phyloP scores from a whole-genome alignment of 2,888 invertebrate species.

The Thera obeliscata region DNA sequence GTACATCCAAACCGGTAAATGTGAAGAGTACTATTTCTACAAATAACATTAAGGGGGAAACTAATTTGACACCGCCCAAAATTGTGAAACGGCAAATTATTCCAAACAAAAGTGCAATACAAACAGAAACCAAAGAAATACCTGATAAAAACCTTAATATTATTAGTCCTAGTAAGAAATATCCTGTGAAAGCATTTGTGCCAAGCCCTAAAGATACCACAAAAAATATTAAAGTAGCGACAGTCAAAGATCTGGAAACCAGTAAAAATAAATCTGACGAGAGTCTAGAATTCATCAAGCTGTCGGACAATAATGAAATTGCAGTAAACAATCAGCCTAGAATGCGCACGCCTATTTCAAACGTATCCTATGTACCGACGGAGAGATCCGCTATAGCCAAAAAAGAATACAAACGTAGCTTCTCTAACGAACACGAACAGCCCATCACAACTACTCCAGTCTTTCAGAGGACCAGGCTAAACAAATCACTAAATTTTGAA shows the following conservation, averaged over 20 bases:
- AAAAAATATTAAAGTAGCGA: conserved; percentile 75
- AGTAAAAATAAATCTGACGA: conserved; percentile 75
- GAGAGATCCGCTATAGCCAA: conserved; percentile 64
- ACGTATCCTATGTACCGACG: conserved; percentile 72
- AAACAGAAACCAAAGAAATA: conserved; percentile 77
- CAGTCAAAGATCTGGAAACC: conserved; percentile 78
- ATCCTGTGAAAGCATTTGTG: conserved; percentile 73
- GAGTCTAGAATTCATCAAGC: conserved; percentile 76
- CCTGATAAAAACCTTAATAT: conserved; percentile 72
- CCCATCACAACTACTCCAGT: conserved; percentile 70
- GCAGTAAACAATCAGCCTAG: conserved; percentile 80
- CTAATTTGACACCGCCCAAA: conserved; percentile 57
- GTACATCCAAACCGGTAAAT: conserved; percentile 43
- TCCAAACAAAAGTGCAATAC: conserved; percentile 75
- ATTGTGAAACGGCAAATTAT: conserved; percentile 64
- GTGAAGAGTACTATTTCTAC: conserved; percentile 31
- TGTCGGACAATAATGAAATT: conserved; percentile 77
- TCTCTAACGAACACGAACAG: conserved; percentile 69
- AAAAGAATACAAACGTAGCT: conserved; percentile 69
- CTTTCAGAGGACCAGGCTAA: conserved; percentile 79
- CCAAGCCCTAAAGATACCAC: conserved; percentile 70
- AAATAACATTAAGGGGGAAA: conserved; percentile 44
- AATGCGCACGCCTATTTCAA: conserved; percentile 78
- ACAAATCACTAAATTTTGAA: conserved; percentile 79
- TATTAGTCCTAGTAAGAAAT: conserved; percentile 80